Conservation (phyloP, 2,113 vertebrate genomes). For the Notothenia coriiceps region DNA sequence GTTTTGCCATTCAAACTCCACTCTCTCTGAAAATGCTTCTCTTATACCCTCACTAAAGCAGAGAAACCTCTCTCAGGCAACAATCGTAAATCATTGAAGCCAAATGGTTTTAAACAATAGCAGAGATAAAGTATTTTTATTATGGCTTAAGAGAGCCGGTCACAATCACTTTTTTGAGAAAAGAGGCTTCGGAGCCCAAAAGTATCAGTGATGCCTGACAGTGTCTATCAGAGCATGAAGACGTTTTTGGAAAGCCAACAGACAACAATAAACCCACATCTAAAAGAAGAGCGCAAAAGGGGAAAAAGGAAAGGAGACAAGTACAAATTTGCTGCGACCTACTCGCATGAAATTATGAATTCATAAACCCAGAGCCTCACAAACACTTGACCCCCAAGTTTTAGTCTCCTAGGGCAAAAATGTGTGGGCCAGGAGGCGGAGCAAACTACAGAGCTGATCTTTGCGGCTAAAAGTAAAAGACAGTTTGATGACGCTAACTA, state of each 20-base stretch:
- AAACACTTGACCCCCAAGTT: too few species aligned
- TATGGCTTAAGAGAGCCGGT: slow-evolving; percentile 15
- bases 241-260: slow-evolving; percentile 10
- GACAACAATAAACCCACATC: neutral
- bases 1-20: slow-evolving; percentile 10
- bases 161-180: slow-evolving; percentile 27
- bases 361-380: too few species aligned
- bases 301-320: neutral
- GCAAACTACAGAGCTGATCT: too few species aligned
- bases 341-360: too few species aligned
- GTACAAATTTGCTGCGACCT: neutral
- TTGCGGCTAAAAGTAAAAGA: neutral
- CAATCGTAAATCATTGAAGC: slow-evolving; percentile 30
- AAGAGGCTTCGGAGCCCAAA: slow-evolving; percentile 42
- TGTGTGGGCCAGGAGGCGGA: too few species aligned
- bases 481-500: neutral
- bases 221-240: slow-evolving; percentile 32
- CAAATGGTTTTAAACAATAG: slow-evolving; percentile 64
- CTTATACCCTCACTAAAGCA: slow-evolving; percentile 7
- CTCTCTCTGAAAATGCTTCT: neutral
- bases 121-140: slow-evolving; percentile 51
- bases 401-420: too few species aligned
- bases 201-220: slow-evolving; percentile 38
- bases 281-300: neutral
- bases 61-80: slow-evolving; percentile 52